Percentiles rank a stretch among this genome's conserved stretches.
Evolutionary conservation across 2,113 vertebrate species (phyloP).

Genomic region (Peromyscus californicus): DNA sequence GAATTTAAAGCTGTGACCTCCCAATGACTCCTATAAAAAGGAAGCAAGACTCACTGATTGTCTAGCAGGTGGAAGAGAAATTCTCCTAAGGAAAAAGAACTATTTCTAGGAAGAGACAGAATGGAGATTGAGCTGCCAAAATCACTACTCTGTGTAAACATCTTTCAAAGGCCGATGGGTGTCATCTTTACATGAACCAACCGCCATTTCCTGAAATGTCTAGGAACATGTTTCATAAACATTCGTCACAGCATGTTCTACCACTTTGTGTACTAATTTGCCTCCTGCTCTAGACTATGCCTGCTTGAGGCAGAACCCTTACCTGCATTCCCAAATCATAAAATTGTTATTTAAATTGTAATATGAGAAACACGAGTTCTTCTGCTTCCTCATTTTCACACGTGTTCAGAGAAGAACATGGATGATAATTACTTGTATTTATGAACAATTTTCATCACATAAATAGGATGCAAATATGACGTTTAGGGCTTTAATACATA

Average conservation of each 20-base stretch:
- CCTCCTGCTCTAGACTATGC: neutral
- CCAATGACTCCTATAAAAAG: neutral
- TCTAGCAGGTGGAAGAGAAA: neutral
- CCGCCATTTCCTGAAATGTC: neutral
- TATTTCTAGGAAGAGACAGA: neutral
- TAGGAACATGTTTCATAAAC: neutral
- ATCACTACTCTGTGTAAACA: neutral
- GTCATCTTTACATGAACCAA: neutral
- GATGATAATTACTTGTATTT: neutral
- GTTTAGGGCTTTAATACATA: constrained; percentile 3
- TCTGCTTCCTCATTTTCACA: neutral
- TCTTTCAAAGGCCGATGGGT: neutral
- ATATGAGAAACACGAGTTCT: neutral
- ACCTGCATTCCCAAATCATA: neutral
- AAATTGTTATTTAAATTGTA: constrained; percentile 17
- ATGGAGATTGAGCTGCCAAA: neutral
- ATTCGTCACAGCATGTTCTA: neutral
- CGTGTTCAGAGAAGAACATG: constrained; percentile 2
- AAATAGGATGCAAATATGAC: constrained; percentile 39
- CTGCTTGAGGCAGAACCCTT: neutral
- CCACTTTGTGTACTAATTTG: neutral
- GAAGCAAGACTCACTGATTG: neutral
- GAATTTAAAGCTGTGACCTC: neutral
- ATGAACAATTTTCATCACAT: neutral
- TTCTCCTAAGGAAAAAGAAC: neutral